Evolutionary conservation across 2,888 invertebrate species (phyloP).

Genomic region (Drosophila seclusa): DNA sequence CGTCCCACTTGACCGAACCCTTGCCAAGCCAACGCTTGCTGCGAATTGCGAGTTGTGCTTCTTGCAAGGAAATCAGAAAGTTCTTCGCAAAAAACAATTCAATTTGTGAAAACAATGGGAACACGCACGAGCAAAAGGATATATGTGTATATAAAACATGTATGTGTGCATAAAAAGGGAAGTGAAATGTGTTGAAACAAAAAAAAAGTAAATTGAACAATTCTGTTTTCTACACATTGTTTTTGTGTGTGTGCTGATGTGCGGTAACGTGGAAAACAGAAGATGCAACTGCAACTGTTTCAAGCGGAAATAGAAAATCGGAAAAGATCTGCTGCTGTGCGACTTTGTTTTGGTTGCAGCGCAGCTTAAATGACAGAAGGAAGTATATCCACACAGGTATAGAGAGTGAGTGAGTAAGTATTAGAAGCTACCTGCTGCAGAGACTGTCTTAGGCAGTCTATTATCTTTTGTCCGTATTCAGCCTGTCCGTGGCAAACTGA

Average conservation of each 20-base stretch:
- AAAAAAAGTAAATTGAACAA: constrained; percentile 34
- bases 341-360: constrained; percentile 23
- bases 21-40: constrained; percentile 8
- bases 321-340: constrained; percentile 25
- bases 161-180: constrained; percentile 19
- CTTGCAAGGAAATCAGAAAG: constrained; percentile 60
- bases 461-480: constrained; percentile 17
- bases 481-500: constrained; percentile 1
- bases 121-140: constrained; percentile 25
- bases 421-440: constrained; percentile 13
- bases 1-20: neutral
- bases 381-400: constrained; percentile 36
- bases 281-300: constrained; percentile 55
- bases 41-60: constrained; percentile 17
- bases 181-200: constrained; percentile 48
- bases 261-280: constrained; percentile 45
- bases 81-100: constrained; percentile 70
- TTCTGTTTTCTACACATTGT: constrained; percentile 49
- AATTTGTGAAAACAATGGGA: constrained; percentile 65
- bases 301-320: constrained; percentile 69
- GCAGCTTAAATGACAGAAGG: constrained; percentile 26
- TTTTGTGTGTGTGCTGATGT: constrained; percentile 30
- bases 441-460: constrained; percentile 19
- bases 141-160: constrained; percentile 3
- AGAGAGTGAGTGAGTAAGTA: neutral